Conservation (phyloP, 2,888 invertebrate genomes). For the Nemotelus nigrinus region DNA sequence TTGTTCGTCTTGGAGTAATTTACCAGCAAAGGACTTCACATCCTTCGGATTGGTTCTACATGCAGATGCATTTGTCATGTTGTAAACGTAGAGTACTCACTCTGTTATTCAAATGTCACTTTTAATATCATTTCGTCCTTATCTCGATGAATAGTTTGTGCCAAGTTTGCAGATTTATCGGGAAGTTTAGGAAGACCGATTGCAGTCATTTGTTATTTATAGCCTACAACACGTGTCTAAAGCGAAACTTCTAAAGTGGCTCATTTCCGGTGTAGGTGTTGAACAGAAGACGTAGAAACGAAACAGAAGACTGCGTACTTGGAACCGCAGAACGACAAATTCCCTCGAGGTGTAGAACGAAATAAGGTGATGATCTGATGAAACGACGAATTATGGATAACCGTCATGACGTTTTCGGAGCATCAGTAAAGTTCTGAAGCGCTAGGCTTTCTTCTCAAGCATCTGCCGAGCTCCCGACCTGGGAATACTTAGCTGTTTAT, state of each 20-base stretch:
- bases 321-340: not conserved
- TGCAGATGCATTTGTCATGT: conserved; percentile 22
- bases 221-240: not conserved
- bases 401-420: conserved; percentile 28
- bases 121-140: conserved; percentile 11
- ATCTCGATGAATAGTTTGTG: conserved; percentile 30
- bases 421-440: not conserved
- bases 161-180: conserved; percentile 14
- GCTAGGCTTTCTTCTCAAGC: not conserved
- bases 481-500: not conserved
- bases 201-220: conserved; percentile 34
- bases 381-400: conserved; percentile 39
- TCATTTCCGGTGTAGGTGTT: not conserved
- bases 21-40: not conserved
- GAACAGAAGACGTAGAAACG: not conserved
- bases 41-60: not conserved
- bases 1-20: not conserved
- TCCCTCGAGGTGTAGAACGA: not conserved
- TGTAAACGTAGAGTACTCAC: not conserved
- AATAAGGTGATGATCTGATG: conserved; percentile 31
- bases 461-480: too few species aligned
- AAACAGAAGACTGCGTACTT: not conserved
- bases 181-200: conserved; percentile 20
- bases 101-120: conserved; percentile 1
- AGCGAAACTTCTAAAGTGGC: conserved; percentile 1